Evolutionary conservation across 1,140 invertebrate genomes (phyloP), one percentile per base, ranked within the genome.

Genomic region (Prorops nasuta): DNA sequence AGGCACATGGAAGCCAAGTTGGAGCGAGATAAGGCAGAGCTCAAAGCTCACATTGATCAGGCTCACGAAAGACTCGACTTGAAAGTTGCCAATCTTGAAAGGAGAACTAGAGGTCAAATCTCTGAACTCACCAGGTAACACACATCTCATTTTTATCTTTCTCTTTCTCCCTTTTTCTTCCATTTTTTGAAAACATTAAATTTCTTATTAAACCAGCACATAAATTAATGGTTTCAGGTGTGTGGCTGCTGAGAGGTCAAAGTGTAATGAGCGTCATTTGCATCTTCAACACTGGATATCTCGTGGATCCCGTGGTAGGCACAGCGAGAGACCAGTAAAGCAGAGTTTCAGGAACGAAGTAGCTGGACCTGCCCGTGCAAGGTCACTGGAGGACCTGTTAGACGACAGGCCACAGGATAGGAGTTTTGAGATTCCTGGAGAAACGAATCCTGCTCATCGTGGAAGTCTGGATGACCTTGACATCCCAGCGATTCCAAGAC

Each of bases 1-100:
- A 83, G 88, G 51, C 88, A 93, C 50, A 86, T 96, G 67, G 92
- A 96, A 71, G 85, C 90, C 38, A 87, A 89, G 52, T 67, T 96
- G 10, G 91, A 92, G 60, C 83, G 85, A 53, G 90, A 94, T 61
- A 91, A 92, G 49, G 85, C 90, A 46, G 91, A 94, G 60, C 64
- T 96, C 2, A 90, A 93, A 62, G 84, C 88, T 14, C 88, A 91
- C 54, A 89, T 94, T 8, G 86, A 91, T 64, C 82, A 85, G 51
- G 88, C 89, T 3, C 89, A 92, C 60, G 85, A 90, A 47, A 82
- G 84, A 46, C 72, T 96, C 21, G 88, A 92, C 38, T 82, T 89
- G 31, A 88, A 91, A 60, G 90, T 96, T 1, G 84, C 85, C n/a
- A 81, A 86, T 63, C 73, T 93, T n/a, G 90, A 92, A 65, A 82